Evolutionary conservation across 2,888 invertebrate genomes (phyloP), one percentile per base, ranked within the genome.

Genomic region (Scaptomyza cyrtandrae): DNA sequence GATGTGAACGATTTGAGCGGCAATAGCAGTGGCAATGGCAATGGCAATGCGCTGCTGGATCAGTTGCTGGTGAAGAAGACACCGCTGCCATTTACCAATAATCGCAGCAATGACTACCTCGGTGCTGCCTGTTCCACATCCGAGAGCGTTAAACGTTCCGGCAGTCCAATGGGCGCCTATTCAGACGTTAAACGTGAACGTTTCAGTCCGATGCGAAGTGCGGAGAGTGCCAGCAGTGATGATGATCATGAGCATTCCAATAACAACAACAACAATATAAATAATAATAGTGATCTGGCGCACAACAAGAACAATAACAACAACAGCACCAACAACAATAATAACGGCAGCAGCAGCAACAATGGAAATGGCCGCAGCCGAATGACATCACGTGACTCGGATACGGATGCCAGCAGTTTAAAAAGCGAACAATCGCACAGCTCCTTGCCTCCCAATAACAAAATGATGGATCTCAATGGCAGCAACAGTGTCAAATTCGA

Each of bases 1-100:
- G 90, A 93, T 93, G 75, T 10, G 3, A 41, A 71, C 44, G 79
- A 85, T 29, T 35, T 50, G 24, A 55, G 39, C 19, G 5, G 31
- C 19, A 44, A 50, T 31, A 50, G 19, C 33, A 52, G 31, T 13
- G 53, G 54, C 37, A 65, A 35, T 45, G 71, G 70, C n/a, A 70
- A 78, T 29, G 78, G 94, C 93, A 80, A 93, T 93, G 94, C 94
- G 10, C 92, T 95, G 80, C 92, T 95, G 76, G 95, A 95, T 80
- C 95, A 95, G 88, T 52, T 90, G 80, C 92, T 95, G 59, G 95
- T 95, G 79, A 93, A 95, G 76, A 95, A 94, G 88, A 94, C 89
- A 2, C 88, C 90, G 24, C 74, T 89, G 73, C 90, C 90, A 11
- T 89, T 88, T 55, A 85, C 88, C 50, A 91, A 89, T 41, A 90